Evolutionary conservation across 2,888 invertebrate genomes (phyloP), one percentile per base, ranked within the genome.

Genomic region (Eupithecia insigniata): DNA sequence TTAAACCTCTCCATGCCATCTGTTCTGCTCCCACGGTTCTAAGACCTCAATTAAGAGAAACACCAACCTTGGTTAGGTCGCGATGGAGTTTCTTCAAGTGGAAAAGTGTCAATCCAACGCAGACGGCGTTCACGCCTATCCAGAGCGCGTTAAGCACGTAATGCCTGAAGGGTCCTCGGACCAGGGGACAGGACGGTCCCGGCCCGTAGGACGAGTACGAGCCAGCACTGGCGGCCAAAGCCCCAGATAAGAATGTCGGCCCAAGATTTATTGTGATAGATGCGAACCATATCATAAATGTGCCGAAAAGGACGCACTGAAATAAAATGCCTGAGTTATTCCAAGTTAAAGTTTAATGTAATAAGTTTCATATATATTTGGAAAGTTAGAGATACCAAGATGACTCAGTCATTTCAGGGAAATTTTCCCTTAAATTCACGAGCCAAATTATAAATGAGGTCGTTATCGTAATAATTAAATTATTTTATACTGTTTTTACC

Each of bases 231-330:
- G 97, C 97, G 16, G 97, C 97, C 78, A 97, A 91, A 61, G 97
- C 97, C 67, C 97, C 97, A 85, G 96, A 97, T 84, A 98, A 94
- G 92, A 98, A 97, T 46, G 97, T 97, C 39, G 98, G 98, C 34
- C 98, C 98, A 81, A 98, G 95, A 93, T 98, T 98, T 89, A 98
- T 97, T 68, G 98, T 97, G 87, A 98, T 97, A 79, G 97, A 97
- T 69, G 98, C 97, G 92, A 98, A 98, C 98, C 98, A 98, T 86
- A 98, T 98, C 96, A 98, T 98, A 90, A 97, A 97, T 69, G 98
- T 96, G 77, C 98, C 98, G 91, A 98, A 98, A 66, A 98, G 95
- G 76, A 98, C 97, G 91, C 98, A 98, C 95, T 97, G 96, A 28
- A 92, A 93, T 85, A 91, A 90, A 83, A 69, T 51, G 69, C 22